These are phyloP conservation scores for Ptychodera flava DNA, from an alignment of 35 echinoderm and acorn worm genomes.

Conservation along the genomic window DNA sequence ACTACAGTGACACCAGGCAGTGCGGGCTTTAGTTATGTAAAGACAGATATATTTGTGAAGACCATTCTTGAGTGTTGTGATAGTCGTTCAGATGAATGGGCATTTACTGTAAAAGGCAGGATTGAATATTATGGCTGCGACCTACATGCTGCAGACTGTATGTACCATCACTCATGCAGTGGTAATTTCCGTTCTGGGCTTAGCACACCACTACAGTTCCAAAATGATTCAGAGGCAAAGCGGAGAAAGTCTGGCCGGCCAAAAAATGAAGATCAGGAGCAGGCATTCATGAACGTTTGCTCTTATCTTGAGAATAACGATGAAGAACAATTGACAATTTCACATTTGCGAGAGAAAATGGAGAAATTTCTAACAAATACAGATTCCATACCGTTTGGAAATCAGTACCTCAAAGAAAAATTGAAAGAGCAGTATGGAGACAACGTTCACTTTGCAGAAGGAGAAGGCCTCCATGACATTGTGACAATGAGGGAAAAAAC, in stretches of 20 bases:
- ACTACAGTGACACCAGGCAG: slow-evolving; percentile 21
- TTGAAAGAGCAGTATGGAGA: slow-evolving; percentile 46
- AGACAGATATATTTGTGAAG: slow-evolving; percentile 27
- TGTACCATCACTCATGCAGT: slow-evolving; percentile 47
- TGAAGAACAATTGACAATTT: slow-evolving; percentile 57
- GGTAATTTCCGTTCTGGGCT: slow-evolving; percentile 28
- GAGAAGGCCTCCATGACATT: slow-evolving; percentile 44
- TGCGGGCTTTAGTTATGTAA: slow-evolving; percentile 28
- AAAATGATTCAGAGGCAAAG: slow-evolving; percentile 22
- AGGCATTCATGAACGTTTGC: slow-evolving; percentile 54
- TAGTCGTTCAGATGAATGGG: slow-evolving; percentile 34
- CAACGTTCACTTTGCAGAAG: slow-evolving; percentile 36
- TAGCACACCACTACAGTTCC: slow-evolving; percentile 25
- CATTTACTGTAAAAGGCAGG: slow-evolving; percentile 42
- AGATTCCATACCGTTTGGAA: slow-evolving; percentile 41
- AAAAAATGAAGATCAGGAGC: slow-evolving; percentile 47
- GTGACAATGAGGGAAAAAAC: slow-evolving; percentile 57
- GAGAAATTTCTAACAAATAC: slow-evolving; percentile 34
- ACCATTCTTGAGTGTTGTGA: slow-evolving; percentile 33
- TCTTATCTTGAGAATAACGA: slow-evolving; percentile 46
- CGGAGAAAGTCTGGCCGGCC: slow-evolving; percentile 42
- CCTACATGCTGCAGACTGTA: slow-evolving; percentile 44
- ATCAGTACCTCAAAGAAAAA: slow-evolving; percentile 37
- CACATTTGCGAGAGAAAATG: slow-evolving; percentile 44
- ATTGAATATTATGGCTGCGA: slow-evolving; percentile 44